These are phyloP conservation scores for Phenganax stokvisi DNA, from an alignment of 92 coral and sea anemone genomes.

Conservation along the genomic window DNA sequence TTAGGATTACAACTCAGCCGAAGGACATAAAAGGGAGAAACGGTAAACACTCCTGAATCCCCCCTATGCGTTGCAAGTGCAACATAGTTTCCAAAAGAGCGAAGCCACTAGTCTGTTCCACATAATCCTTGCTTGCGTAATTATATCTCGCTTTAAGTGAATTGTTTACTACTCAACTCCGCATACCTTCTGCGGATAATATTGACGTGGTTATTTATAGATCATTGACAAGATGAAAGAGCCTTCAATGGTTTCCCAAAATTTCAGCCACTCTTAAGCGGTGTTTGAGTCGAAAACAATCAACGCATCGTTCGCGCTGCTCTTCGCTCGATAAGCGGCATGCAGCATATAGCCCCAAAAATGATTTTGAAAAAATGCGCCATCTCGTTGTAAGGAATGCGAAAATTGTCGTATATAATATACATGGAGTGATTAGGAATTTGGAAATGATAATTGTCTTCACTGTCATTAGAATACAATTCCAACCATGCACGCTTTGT, in stretches of 20 bases:
- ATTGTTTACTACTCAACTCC: slow-evolving; percentile 25
- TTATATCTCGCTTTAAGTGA: slow-evolving; percentile 5
- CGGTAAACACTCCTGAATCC: slow-evolving; percentile 1
- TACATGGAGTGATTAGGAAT: slow-evolving; percentile 41
- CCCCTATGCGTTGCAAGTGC: background rate
- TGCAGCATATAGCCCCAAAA: background rate
- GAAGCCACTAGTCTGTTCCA: background rate
- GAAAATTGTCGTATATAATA: slow-evolving; percentile 35
- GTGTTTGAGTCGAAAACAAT: background rate
- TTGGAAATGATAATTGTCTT: slow-evolving; percentile 39
- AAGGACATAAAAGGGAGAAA: slow-evolving; percentile 25
- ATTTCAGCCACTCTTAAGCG: background rate
- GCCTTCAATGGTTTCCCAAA: slow-evolving; percentile 13
- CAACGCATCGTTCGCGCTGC: background rate
- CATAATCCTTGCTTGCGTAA: background rate
- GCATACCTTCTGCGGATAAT: slow-evolving; percentile 9
- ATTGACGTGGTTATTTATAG: slow-evolving; percentile 30
- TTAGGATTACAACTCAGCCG: background rate
- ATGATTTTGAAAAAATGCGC: slow-evolving; percentile 4
- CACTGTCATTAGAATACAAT: slow-evolving; percentile 45
- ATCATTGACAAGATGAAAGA: slow-evolving; percentile 28
- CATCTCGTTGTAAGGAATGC: slow-evolving; percentile 13
- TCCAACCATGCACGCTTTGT: slow-evolving; percentile 32
- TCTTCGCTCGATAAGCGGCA: slow-evolving; percentile 1
- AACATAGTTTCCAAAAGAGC: background rate